Conservation (phyloP, 2,888 invertebrate genomes). For the Venustoraphidia nigricollis region DNA sequence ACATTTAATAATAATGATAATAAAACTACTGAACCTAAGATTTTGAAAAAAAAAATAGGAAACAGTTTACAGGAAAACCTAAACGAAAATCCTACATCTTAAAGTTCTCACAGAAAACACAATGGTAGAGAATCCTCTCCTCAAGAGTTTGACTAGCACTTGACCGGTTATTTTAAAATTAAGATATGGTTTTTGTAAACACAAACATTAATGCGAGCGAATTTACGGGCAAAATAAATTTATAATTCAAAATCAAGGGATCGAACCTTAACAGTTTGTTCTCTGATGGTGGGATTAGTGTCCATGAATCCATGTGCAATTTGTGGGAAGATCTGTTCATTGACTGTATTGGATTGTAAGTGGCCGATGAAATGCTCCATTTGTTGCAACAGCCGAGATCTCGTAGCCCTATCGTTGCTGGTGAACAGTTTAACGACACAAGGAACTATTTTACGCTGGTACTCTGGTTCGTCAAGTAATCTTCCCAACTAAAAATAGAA, state of each 20-base stretch:
- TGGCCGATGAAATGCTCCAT: constrained; percentile 80
- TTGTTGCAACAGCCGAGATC: constrained; percentile 86
- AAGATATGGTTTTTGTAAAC: too few species aligned
- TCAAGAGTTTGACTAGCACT: too few species aligned
- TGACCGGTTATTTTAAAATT: too few species aligned
- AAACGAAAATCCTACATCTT: too few species aligned
- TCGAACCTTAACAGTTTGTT: constrained; percentile 85
- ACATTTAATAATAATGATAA: too few species aligned
- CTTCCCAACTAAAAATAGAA: constrained; percentile 62
- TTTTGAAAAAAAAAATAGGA: too few species aligned
- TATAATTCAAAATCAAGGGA: background rate
- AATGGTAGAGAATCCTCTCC: too few species aligned
- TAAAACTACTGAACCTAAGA: too few species aligned
- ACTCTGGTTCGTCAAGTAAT: constrained; percentile 77
- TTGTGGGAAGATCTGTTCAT: constrained; percentile 91
- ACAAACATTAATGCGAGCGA: too few species aligned
- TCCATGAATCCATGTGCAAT: constrained; percentile 91
- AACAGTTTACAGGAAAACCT: too few species aligned
- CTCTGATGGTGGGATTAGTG: constrained; percentile 90
- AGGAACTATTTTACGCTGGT: constrained; percentile 91
- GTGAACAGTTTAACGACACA: constrained; percentile 94
- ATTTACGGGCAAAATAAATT: background rate
- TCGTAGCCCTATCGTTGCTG: constrained; percentile 88
- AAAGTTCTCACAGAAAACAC: too few species aligned
- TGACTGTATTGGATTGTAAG: constrained; percentile 66